Base-by-base conservation (phyloP, 2,113 vertebrate species). In the Gopherus flavomarginatus region DNA sequence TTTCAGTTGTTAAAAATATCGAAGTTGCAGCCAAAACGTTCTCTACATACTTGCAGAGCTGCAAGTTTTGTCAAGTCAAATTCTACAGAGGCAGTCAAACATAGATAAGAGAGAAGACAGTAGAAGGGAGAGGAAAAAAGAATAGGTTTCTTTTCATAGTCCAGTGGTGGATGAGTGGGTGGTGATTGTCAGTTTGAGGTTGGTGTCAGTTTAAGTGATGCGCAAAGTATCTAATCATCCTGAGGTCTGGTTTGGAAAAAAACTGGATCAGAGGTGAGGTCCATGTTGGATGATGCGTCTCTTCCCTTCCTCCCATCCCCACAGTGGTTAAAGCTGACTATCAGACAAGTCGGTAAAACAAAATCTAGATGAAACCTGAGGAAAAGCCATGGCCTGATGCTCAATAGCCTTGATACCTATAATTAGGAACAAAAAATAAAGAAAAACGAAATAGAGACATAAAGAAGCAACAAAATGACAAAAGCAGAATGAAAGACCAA, bases 11-110 rank as follows among this genome's bases (percentile, higher is more conserved):
- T 42, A 29, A 54, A 82, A 85, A 42, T 21, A 62, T 21, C 9
- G 7, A 24, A 6, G 0, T 0, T 3, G 78, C 65, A 38, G 38
- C 65, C 35, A 72, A 38, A 72, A 72, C 17, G 2, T n/a, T 21
- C n/a, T 72, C 65, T 72, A 11, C 35, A 38, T 72, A 11, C n/a
- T 72, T 72, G n/a, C 17, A 72, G 21, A 72, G n/a, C n/a, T 38
- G 65, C 65, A 22, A 72, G 65, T 22, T 38, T 38, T 72, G n/a
- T 72, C n/a, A 38, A 22, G 65, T 59, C 29, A 0, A 35, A 79
- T 90, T 79, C 72, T 31, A 29, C n/a, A 38, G 49, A 62, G n/a
- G n/a, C 26, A 53, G 16, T 22, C 87, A 80, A 84, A 52, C 21
- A 1, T 65, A 35, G 19, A 75, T 13, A 38, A 65, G n/a, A 59